phyloP scores from a whole-genome alignment of 1,140 invertebrate genomes.

The Drosophila repleta region DNA sequence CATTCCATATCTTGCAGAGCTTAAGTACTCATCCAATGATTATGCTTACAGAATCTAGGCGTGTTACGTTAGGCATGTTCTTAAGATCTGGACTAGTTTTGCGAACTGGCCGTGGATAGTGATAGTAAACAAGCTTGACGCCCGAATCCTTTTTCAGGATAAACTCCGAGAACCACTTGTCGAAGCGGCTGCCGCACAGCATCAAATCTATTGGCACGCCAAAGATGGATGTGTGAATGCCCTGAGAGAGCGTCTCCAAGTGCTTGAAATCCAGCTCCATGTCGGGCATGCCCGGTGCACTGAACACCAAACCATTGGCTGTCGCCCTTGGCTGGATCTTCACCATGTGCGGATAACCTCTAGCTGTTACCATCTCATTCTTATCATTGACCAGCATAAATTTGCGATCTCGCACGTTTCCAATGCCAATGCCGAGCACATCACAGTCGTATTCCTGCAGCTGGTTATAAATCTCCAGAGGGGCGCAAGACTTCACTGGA shows the following conservation, averaged over 20 bases:
- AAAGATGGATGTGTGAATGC: slow-evolving; percentile 84
- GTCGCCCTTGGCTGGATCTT: slow-evolving; percentile 84
- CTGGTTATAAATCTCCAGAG: slow-evolving; percentile 67
- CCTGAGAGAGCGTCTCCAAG: slow-evolving; percentile 48
- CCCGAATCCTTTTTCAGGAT: slow-evolving; percentile 85
- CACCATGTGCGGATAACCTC: slow-evolving; percentile 85
- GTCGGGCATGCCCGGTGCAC: slow-evolving; percentile 84
- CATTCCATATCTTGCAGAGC: too few relatives aligned
- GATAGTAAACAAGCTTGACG: slow-evolving; percentile 86
- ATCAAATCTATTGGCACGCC: slow-evolving; percentile 84
- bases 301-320: slow-evolving; percentile 68
- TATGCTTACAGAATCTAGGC: slow-evolving; percentile 66
- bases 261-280: slow-evolving; percentile 83
- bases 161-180: slow-evolving; percentile 87
- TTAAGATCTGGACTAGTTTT: slow-evolving; percentile 45
- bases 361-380: slow-evolving; percentile 85
- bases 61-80: slow-evolving; percentile 60
- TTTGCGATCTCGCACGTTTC: slow-evolving; percentile 84
- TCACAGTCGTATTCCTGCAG: slow-evolving; percentile 84
- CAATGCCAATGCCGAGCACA: slow-evolving; percentile 83
- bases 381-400: slow-evolving; percentile 85
- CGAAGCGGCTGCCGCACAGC: slow-evolving; percentile 87
- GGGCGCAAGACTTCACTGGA: slow-evolving; percentile 85
- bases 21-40: too few relatives aligned
- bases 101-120: slow-evolving; percentile 83